These are phyloP conservation scores for Micromys minutus DNA, from an alignment of 2,113 vertebrate genomes.

Conservation along the genomic window DNA sequence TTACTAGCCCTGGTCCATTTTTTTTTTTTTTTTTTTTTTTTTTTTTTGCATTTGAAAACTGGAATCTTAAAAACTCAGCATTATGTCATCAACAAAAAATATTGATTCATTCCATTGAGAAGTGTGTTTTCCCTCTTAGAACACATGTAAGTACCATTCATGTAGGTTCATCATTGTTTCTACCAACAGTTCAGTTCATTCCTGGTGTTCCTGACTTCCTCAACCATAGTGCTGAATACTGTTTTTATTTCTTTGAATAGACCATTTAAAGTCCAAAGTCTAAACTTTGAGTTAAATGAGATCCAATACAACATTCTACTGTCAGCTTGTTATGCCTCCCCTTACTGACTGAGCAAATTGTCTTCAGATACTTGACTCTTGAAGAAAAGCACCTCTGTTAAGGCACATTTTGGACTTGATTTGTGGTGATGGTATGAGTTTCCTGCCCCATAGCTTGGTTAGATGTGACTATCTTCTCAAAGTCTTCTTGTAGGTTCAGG, in stretches of 20 bases:
- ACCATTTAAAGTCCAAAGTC: not conserved
- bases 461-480: not conserved
- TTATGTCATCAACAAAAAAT: not conserved
- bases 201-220: not conserved
- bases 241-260: not conserved
- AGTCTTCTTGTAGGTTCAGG: not conserved
- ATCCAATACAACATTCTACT: not conserved
- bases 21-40: no score
- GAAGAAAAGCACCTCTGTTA: not conserved
- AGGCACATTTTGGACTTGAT: not conserved
- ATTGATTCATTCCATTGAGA: not conserved
- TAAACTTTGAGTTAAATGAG: not conserved
- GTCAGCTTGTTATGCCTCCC: not conserved
- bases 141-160: not conserved
- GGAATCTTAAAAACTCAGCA: not conserved
- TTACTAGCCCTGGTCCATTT: not conserved
- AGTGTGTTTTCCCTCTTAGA: not conserved
- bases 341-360: not conserved
- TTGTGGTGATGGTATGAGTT: not conserved
- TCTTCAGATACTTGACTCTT: not conserved
- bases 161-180: no score
- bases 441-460: accelerated
- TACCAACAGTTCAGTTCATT: not conserved
- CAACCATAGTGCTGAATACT: not conserved
- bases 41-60: not conserved